phyloP scores from a whole-genome alignment of 2,113 vertebrate genomes.

The Desmodus rotundus region DNA sequence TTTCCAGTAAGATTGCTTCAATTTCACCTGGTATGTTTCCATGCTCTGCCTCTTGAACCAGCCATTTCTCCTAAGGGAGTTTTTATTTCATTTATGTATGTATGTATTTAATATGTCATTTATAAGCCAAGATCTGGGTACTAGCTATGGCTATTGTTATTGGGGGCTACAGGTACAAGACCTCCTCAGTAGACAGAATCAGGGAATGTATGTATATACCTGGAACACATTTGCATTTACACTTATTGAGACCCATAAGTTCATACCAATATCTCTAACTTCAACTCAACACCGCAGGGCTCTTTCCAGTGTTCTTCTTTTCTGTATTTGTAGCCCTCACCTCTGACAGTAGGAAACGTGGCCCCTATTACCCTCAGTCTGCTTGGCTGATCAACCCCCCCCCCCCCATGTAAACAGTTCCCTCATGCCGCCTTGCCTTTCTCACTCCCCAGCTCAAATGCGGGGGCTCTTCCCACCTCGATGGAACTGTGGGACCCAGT shows the following conservation, averaged over 20 bases:
- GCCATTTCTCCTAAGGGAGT: neutral
- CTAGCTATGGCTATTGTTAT: neutral
- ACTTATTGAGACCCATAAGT: neutral
- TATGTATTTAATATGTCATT: neutral
- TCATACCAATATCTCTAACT: neutral
- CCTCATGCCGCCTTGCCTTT: neutral
- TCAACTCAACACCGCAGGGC: neutral
- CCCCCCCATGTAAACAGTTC: neutral
- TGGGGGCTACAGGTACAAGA: neutral
- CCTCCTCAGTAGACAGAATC: neutral
- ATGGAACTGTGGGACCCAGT: neutral
- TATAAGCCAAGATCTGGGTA: neutral
- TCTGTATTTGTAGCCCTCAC: too few species aligned
- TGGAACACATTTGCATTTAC: neutral
- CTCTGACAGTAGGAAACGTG: neutral
- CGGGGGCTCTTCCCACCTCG: neutral
- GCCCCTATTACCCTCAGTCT: neutral
- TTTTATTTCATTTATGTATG: neutral
- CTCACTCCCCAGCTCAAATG: neutral
- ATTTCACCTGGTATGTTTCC: neutral
- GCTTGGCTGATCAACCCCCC: neutral
- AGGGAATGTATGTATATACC: neutral
- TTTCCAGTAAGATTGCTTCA: neutral
- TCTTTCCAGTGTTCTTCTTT: neutral
- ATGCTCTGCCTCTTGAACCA: neutral